Percentiles rank a stretch among this genome's conserved stretches.
phyloP scores from a whole-genome alignment of 2,888 invertebrate species.

The Leptinotarsa haldemani region DNA sequence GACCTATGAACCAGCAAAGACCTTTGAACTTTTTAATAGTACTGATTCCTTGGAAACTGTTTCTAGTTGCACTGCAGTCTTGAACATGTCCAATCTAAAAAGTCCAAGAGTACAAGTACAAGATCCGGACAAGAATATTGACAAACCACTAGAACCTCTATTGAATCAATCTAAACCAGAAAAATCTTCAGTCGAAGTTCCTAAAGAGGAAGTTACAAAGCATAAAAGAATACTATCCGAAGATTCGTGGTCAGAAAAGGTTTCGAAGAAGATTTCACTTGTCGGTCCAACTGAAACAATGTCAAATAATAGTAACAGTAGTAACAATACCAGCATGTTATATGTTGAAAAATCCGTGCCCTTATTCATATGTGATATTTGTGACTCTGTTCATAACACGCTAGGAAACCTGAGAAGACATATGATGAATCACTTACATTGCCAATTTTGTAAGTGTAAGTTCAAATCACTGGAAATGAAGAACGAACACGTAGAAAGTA shows the following conservation, averaged over 20 bases:
- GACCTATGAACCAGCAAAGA: not conserved
- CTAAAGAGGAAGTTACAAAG: not conserved
- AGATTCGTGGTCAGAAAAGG: not conserved
- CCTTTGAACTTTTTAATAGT: no score
- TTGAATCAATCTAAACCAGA: not conserved
- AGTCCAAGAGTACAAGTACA: no score
- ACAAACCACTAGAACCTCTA: no score
- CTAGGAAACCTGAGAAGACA: constrained; percentile 46
- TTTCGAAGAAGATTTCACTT: not conserved
- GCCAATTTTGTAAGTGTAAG: constrained; percentile 51
- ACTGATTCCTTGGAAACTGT: no score
- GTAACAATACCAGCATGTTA: not conserved
- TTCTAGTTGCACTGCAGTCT: no score
- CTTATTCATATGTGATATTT: constrained; percentile 48
- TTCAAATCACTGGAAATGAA: constrained; percentile 46
- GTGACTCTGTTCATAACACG: constrained; percentile 47
- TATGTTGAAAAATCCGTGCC: constrained; percentile 26
- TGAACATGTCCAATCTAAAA: no score
- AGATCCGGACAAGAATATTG: no score
- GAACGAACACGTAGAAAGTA: constrained; percentile 44
- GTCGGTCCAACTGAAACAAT: not conserved
- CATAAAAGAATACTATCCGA: constrained; percentile 2
- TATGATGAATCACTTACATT: constrained; percentile 46
- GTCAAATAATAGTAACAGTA: not conserved
- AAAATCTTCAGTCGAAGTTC: no score